Percentiles rank a stretch among this genome's conserved stretches.
phyloP scores from a whole-genome alignment of 2,888 invertebrate species.

The Brachyptera risi region DNA sequence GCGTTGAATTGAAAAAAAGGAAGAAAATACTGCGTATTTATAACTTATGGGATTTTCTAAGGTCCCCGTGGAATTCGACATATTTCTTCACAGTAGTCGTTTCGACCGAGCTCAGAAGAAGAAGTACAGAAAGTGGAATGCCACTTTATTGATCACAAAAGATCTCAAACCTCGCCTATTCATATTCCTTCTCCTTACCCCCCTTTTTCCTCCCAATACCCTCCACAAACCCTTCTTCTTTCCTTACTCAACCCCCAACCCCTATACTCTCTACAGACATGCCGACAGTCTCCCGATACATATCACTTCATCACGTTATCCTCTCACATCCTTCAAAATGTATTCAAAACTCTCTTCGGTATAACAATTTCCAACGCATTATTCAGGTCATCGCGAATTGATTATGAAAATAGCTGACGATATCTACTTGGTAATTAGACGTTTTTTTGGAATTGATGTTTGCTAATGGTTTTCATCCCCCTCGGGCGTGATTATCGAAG shows the following conservation, averaged over 20 bases:
- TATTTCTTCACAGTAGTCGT: conserved; percentile 26
- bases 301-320: not conserved
- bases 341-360: not conserved
- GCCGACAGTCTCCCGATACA: not conserved
- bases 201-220: not conserved
- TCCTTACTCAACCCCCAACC: not conserved
- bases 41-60: conserved; percentile 32
- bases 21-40: conserved; percentile 31
- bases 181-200: conserved; percentile 15
- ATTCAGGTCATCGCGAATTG: not conserved
- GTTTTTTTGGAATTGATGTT: not conserved
- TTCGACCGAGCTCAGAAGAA: not conserved
- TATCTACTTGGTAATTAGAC: not conserved
- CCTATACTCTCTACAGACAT: not conserved
- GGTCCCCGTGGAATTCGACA: conserved; percentile 32
- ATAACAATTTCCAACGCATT: not conserved
- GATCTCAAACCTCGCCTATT: conserved; percentile 31
- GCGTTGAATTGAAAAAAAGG: conserved; percentile 30
- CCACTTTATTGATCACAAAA: conserved; percentile 33
- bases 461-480: not conserved
- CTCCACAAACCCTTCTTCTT: not conserved
- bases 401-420: not conserved
- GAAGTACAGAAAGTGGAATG: conserved; percentile 24
- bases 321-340: not conserved
- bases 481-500: conserved; percentile 8